Base-by-base conservation (phyloP, 92 coral and sea anemone genomes). In the Anthopleura xanthogrammica region DNA sequence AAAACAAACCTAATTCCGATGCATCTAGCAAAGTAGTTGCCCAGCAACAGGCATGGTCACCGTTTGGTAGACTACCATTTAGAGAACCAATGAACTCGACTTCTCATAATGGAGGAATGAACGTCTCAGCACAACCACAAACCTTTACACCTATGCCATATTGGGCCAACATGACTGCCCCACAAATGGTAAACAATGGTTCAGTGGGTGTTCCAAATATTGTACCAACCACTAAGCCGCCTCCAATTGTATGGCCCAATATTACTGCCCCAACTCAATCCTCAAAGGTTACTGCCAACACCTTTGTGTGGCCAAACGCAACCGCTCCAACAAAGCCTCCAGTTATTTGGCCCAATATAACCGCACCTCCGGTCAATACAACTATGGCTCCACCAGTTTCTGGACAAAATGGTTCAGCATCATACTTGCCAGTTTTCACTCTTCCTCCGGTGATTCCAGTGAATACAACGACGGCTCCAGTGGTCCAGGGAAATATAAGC, bases 251-350 rank as follows among this genome's bases (percentile, higher is more conserved):
- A n/a, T 76, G 79, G 79, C 79, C 79, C 16, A 42, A 43, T 52
- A 76, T 76, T 13, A 77, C 58, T 24, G 56, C 42, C 22, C 81
- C 62, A 46, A 52, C 82, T 52, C 48, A 40, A 11, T n/a, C 65
- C 13, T 24, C 82, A 17, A 16, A 20, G 1, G 19, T 83, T 48
- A 78, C 83, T 41, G 48, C 87, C 7, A 7, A 54, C 36, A 65
- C 87, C 8, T 48, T 65, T 41, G 62, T 71, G 20, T 68, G 83
- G 79, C 83, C 78, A 19, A 85, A 85, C 60, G 20, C 72, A 75
- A 83, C 86, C 41, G 56, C 46, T 52, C 46, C 77, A 60, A 71
- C 82, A 11, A n/a, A 42, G 42, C 57, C 85, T 36, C 79, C 85
- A 23, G 20, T 46, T 52, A 78, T 82, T 16, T 83, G 72, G 86